Evolutionary conservation across 2,888 invertebrate species (phyloP).

Genomic region (Glyphotaelius pellucidus): DNA sequence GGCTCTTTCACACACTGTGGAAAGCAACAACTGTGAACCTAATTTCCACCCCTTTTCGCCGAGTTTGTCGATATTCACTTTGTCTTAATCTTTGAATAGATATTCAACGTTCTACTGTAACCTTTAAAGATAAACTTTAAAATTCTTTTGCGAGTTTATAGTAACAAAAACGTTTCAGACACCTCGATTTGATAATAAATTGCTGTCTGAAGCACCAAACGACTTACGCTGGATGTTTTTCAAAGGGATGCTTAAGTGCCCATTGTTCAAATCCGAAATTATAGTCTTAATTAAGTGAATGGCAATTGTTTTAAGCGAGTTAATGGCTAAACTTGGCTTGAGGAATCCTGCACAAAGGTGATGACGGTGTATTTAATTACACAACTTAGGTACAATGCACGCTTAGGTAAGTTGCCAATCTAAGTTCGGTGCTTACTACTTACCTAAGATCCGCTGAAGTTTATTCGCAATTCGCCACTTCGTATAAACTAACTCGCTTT

Average conservation of each 20-base stretch:
- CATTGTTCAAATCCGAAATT: constrained; percentile 36
- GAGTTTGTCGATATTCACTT: neutral
- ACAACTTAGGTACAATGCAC: constrained; percentile 50
- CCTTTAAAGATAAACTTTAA: neutral
- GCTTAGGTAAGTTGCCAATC: constrained; percentile 22
- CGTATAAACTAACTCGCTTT: neutral
- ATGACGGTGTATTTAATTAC: constrained; percentile 62
- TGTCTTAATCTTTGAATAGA: neutral
- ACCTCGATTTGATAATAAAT: constrained; percentile 18
- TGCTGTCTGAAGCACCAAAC: neutral
- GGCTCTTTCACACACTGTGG: neutral
- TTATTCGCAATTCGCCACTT: neutral
- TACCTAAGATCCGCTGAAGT: constrained; percentile 13
- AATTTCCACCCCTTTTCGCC: neutral
- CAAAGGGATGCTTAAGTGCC: neutral
- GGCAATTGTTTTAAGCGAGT: constrained; percentile 42
- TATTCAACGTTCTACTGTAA: neutral
- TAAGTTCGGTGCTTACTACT: constrained; percentile 37
- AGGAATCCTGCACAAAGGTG: constrained; percentile 59
- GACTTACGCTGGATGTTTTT: constrained; percentile 3
- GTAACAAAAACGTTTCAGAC: constrained; percentile 25
- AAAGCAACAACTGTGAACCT: neutral
- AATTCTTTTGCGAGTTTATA: neutral
- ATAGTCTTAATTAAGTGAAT: constrained; percentile 45
- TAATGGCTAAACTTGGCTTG: constrained; percentile 28